Base-by-base conservation (phyloP, 2,888 invertebrate genomes). In the Scelioninae gen. 2 region DNA sequence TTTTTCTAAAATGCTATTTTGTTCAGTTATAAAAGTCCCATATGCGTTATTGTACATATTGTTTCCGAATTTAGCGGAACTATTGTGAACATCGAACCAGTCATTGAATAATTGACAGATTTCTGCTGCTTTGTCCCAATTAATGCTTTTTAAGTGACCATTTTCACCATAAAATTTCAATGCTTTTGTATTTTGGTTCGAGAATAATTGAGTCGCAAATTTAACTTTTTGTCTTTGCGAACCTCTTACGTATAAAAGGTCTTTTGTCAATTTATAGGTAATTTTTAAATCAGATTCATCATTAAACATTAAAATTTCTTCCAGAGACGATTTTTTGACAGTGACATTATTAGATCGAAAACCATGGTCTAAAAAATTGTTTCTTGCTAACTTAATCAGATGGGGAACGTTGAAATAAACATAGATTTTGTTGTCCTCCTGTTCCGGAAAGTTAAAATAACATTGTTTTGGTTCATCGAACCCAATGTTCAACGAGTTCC, bases 71-170 rank as follows among this genome's bases (percentile, higher is more conserved):
- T 48, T 48, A n/a, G n/a, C 3, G 2, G 15, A 15, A 31, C 31
- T 31, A 16, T 48, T 48, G 1, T 28, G 10, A 7, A 46, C 13
- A 28, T 46, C 46, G 3, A 46, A 46, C 46, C 28, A 46, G 9
- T 46, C 28, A 6, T 46, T 46, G 13, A 46, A 28, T 7, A 46
- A 11, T 13, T 46, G 1, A 13, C 11, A 28, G 10, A 31, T 10
- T 9, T 10, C 2, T 9, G 31, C 31, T 2, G 31, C 10, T 31
- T 31, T 10, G 10, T 31, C 10, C 31, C 31, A 31, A 7, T 10
- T 10, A 9, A 9, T 31, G 10, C 31, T 9, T 31, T 31, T 31
- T 7, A 31, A 31, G 10, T 5, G 10, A 5, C n/a, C n/a, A 9
- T 31, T 31, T 10, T 31, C 9, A 9, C 31, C 31, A 31, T 10